Evolutionary conservation across 1,140 invertebrate species (phyloP).

Genomic region (Teleogryllus occipitalis): DNA sequence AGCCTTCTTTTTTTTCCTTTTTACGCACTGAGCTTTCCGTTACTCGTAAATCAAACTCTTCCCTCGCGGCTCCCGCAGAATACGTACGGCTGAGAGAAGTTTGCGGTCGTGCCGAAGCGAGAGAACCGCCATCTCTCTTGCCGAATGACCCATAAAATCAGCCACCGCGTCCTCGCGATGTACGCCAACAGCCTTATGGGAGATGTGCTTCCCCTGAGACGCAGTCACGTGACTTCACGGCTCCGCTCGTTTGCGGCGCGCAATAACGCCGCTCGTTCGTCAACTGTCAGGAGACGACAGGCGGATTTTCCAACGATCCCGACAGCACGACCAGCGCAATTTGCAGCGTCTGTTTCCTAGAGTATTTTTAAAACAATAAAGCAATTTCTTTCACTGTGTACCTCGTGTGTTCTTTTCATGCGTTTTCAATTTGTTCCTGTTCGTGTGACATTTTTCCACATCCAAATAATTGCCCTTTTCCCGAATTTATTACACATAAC

Average conservation of each 20-base stretch:
- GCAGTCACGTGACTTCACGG: neutral
- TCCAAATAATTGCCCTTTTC: no score
- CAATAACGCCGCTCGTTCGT: neutral
- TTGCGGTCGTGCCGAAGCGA: neutral
- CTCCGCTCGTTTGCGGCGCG: neutral
- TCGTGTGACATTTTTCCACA: no score
- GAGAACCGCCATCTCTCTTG: neutral
- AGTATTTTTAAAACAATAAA: slow-evolving; percentile 2
- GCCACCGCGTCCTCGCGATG: neutral
- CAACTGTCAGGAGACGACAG: neutral
- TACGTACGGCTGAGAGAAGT: neutral
- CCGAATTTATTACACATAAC: no score
- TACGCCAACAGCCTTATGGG: neutral
- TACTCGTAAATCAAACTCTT: neutral
- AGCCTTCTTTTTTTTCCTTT: neutral
- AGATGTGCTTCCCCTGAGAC: neutral
- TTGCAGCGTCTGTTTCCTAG: neutral
- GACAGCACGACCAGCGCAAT: neutral
- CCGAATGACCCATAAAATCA: neutral
- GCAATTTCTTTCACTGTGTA: neutral
- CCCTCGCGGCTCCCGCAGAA: neutral
- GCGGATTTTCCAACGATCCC: neutral
- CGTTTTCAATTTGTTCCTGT: no score
- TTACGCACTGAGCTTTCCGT: neutral
- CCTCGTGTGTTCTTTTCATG: neutral